These are phyloP conservation scores for Megathymus violae DNA, from an alignment of 1,140 invertebrate species.

Conservation along the genomic window DNA sequence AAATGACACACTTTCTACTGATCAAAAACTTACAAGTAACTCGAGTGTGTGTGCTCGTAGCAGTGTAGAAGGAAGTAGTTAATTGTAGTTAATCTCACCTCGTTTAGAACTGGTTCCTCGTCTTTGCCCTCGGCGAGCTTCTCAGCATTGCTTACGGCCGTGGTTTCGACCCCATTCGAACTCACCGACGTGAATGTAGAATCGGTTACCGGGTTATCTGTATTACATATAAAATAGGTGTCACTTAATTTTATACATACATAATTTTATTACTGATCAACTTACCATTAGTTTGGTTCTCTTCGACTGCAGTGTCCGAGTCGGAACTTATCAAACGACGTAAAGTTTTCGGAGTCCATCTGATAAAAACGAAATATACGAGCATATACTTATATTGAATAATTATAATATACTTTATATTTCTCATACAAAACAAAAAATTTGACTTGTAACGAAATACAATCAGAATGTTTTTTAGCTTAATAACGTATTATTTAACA, in stretches of 20 bases:
- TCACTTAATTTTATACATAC: too few relatives aligned
- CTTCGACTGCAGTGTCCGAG: conserved; percentile 53
- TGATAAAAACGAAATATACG: conserved; percentile 48
- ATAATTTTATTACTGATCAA: too few relatives aligned
- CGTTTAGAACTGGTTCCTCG: conserved; percentile 53
- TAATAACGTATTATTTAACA: too few relatives aligned
- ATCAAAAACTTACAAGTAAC: too few relatives aligned
- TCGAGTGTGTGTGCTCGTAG: neutral
- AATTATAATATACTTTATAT: too few relatives aligned
- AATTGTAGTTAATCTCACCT: conserved; percentile 42
- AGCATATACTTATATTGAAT: too few relatives aligned
- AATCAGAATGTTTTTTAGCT: too few relatives aligned
- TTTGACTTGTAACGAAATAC: too few relatives aligned
- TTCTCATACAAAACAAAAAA: too few relatives aligned
- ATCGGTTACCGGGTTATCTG: conserved; percentile 47
- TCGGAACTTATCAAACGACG: conserved; percentile 61
- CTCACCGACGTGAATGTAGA: conserved; percentile 58
- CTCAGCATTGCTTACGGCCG: conserved; percentile 42
- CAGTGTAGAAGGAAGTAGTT: neutral
- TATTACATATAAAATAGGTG: conserved; percentile 39
- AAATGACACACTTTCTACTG: too few relatives aligned
- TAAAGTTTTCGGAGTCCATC: conserved; percentile 67
- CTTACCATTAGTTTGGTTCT: conserved; percentile 50
- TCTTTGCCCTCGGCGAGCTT: conserved; percentile 40
- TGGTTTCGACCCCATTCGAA: conserved; percentile 59